Conservation (phyloP, 2,113 vertebrate genomes). For the Eulacestoma nigropectus region DNA sequence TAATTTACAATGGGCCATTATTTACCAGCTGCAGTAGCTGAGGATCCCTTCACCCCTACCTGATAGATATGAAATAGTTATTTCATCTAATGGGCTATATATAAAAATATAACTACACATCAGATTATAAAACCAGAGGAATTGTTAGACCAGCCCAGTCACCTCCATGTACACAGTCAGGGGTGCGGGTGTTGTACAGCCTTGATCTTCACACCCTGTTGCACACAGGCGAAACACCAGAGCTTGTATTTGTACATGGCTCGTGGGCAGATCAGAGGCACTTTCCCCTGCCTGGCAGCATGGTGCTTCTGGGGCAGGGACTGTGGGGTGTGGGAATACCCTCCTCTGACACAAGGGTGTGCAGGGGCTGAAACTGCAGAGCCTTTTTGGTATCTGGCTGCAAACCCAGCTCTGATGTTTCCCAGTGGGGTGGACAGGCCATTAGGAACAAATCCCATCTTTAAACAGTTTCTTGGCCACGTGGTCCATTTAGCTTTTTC, state of each 20-base stretch:
- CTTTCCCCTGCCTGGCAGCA: neutral
- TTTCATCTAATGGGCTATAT: neutral
- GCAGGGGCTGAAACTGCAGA: neutral
- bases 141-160: neutral
- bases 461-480: neutral
- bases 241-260: neutral
- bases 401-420: neutral
- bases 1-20: neutral
- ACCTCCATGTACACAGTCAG: neutral
- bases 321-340: rapidly evolving
- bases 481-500: neutral
- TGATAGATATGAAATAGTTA: neutral
- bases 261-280: neutral
- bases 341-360: neutral
- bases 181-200: neutral
- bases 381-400: neutral
- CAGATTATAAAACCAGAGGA: neutral
- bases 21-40: neutral
- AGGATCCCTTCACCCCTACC: neutral
- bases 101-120: neutral
- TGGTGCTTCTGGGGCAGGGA: rapidly evolving
- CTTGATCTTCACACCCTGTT: neutral
- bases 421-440: neutral
- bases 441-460: neutral
- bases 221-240: rapidly evolving